Evolutionary conservation across 2,888 invertebrate species (phyloP), one percentile per base, ranked within the genome.

Genomic region (Phymatocera aterrima): DNA sequence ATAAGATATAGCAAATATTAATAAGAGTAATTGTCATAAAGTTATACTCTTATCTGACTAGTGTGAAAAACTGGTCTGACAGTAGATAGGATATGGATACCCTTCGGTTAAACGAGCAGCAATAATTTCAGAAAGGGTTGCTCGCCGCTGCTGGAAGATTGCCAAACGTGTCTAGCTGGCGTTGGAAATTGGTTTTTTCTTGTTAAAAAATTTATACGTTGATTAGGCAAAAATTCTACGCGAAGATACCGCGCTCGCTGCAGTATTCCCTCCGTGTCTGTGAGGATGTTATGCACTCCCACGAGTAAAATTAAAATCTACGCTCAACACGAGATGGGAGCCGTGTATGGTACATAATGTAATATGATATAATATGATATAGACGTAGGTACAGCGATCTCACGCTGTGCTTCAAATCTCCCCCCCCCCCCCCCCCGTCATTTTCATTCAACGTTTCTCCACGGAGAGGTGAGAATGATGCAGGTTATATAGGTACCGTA

Each of bases 61-160:
- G 46, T 43, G n/a, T 15, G 46, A 51, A 48, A 72, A 51, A 72
- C 72, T 72, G 72, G 72, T 43, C 43, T 72, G 31, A 72, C 34
- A 48, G 12, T 18, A 28, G 6, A 31, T n/a, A n/a, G n/a, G n/a
- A n/a, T 51, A 34, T 51, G 28, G 15, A 48, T 15, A 21, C 40
- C 24, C 68, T 4, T 51, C 51, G 72, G 68, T 46, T 18, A 34
- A 51, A 51, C n/a, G 18, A 34, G 31, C 8, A 34, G 70, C 18
- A 51, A 51, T 72, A 48, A 72, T 72, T 72, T 72, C 6, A 10
- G 31, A 72, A 72, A 34, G 72, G 51, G 48, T 48, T 72, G n/a
- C 43, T 40, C 8, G 40, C 40, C 8, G 40, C 40, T 40, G 4
- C 40, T 40, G 51, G 31, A 72, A 72, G 28, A 51, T 72, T 31